Base-by-base conservation (phyloP, 2,113 vertebrate species). In the Mustela lutreola region DNA sequence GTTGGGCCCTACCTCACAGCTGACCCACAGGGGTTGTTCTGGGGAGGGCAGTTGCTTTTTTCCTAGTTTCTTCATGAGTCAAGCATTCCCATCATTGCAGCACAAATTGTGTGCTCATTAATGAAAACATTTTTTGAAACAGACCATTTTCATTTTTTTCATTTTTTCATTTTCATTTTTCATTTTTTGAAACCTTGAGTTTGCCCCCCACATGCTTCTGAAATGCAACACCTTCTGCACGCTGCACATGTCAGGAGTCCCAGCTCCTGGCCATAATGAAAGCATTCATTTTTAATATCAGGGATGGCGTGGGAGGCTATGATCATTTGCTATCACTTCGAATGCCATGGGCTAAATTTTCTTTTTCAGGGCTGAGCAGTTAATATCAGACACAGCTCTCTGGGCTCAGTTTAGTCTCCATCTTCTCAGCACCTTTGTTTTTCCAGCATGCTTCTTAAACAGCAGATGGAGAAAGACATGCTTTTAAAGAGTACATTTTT, bases 1-100 rank as follows among this genome's bases (percentile, higher is more conserved):
- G 99, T 99, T 63, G 92, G 97, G 71, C 73, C 71, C 50, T 36
- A 11, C 92, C 67, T 73, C 70, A 33, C n/a, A 0, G 58, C 2
- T 56, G 60, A 31, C 81, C 26, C 0, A 6, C 31, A 63, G 31
- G 31, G 84, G 19, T 39, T 50, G 63, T 67, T 56, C 67, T 0
- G 0, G 56, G 63, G 75, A 83, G 9, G 56, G 70, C 26, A 56
- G 14, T 6, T n/a, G 84, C 22, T 21, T 42, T 53, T 33, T 2
- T 7, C 58, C 31, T 56, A 12, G 9, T 82, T 95, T 91, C 79
- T 79, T 31, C 53, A 14, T 56, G 28, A 89, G 33, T 78, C 75
- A 1, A 2, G 53, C 11, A 31, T 90, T 75, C 84, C 53, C 48
- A 3, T 53, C 60, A 71, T 91, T 56, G 28, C 96, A 75, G 62